Evolutionary conservation across 2,797 vertebrate genomes (phyloP), one percentile per base, ranked within the genome.

Genomic region (Acropternis orthonyx): DNA sequence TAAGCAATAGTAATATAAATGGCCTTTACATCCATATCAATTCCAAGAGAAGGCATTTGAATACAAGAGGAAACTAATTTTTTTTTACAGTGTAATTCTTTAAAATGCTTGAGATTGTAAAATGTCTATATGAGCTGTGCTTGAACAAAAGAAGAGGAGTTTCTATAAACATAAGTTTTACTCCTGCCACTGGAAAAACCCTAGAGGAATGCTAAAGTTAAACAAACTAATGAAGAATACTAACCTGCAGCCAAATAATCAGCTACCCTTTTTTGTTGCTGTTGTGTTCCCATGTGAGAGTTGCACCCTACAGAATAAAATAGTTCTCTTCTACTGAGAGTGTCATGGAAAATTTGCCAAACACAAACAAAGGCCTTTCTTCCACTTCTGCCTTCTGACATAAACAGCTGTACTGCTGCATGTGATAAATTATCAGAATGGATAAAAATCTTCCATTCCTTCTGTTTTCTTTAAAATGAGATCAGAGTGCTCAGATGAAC

Each of bases 281-380:
- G 21, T 91, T 85, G 13, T 3, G 1, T 74, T 95, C 67, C 86
- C 55, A 75, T 76, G 59, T 59, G 63, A 95, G 73, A 19, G 14
- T 74, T 95, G 69, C 32, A 88, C 37, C 27, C 76, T 71, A 24
- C 66, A 81, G 67, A 89, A 93, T 56, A 84, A 92, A 93, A 94
- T 78, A 88, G 59, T 36, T 90, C 27, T 84, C 62, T 93, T 92
- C 74, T 94, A 14, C 75, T 37, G 54, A 85, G 61, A 73, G 30
- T 79, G 83, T 92, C 16, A 71, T 85, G 93, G 96, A 96, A 94
- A 95, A 96, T 90, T 88, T 93, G 48, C 73, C 59, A 76, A 81
- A 86, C 22, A 88, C 83, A 88, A 93, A 65, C 74, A 94, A 94
- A 93, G 32, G 30, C 52, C 27, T 73, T 94, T 92, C 43, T 95